Percentiles rank a stretch among this genome's conserved stretches.
Conservation (phyloP, 2,113 vertebrate genomes). For the Salvelinus sp. region DNA sequence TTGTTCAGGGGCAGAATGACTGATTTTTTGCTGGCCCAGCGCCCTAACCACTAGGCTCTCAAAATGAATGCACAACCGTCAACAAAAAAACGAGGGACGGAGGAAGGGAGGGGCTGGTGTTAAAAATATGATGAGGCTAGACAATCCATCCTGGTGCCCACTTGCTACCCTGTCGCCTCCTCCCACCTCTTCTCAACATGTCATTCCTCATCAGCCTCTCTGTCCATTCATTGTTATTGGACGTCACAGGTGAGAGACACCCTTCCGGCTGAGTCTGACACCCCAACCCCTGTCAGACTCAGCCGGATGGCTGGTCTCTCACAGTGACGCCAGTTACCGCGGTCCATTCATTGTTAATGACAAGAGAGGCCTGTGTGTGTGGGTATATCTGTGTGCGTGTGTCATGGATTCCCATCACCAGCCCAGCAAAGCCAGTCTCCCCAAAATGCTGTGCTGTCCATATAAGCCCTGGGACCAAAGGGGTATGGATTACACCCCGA, state of each 20-base stretch:
- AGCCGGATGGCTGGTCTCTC: slow-evolving; percentile 79
- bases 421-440: slow-evolving; percentile 44
- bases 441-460: slow-evolving; percentile 64
- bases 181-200: slow-evolving; percentile 64
- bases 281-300: neutral
- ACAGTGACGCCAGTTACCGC: too few species aligned
- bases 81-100: slow-evolving; percentile 21
- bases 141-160: too few species aligned
- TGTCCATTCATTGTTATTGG: slow-evolving; percentile 66
- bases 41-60: neutral
- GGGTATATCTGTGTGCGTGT: neutral
- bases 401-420: slow-evolving; percentile 69
- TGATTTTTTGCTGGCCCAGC: too few species aligned
- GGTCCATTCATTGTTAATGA: too few species aligned
- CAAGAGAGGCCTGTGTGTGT: too few species aligned
- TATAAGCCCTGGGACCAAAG: slow-evolving; percentile 77
- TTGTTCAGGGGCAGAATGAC: too few species aligned
- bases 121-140: slow-evolving; percentile 81
- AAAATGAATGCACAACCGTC: slow-evolving; percentile 37
- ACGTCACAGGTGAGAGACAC: slow-evolving; percentile 67
- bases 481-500: slow-evolving; percentile 73
- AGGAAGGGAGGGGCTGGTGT: slow-evolving; percentile 21
- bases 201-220: slow-evolving; percentile 79
- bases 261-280: slow-evolving; percentile 27
- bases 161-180: too few species aligned